Percentiles rank a stretch among this genome's conserved stretches.
These are phyloP conservation scores for Drosophila picticornis DNA, from an alignment of 2,888 invertebrate genomes.

Conservation along the genomic window DNA sequence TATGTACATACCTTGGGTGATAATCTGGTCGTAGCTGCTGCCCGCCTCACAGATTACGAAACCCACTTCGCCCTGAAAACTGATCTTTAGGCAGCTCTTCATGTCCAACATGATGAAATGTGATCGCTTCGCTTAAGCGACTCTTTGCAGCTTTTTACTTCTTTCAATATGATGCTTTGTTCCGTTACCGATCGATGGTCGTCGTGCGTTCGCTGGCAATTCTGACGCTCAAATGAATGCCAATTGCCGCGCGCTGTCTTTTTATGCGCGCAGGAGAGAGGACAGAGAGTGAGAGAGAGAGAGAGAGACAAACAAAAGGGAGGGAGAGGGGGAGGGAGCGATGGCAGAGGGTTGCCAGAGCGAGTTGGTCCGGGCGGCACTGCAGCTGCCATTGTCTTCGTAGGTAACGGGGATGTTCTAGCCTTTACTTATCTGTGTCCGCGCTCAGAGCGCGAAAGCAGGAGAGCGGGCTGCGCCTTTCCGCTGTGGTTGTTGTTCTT, in stretches of 20 bases:
- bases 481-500: conserved; percentile 24
- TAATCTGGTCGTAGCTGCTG: conserved; percentile 72
- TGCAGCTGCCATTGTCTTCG: conserved; percentile 26
- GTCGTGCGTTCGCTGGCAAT: conserved; percentile 10
- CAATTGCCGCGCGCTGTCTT: conserved; percentile 40
- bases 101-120: conserved; percentile 47
- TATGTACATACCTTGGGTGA: conserved; percentile 65
- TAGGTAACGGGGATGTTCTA: conserved; percentile 38
- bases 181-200: neutral
- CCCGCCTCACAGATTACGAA: conserved; percentile 48
- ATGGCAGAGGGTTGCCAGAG: neutral
- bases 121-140: conserved; percentile 2
- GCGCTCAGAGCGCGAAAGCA: conserved; percentile 4
- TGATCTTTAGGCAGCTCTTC: conserved; percentile 61
- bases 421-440: conserved; percentile 9
- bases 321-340: neutral
- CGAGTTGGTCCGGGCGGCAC: conserved; percentile 4
- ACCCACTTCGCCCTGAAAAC: conserved; percentile 55
- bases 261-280: conserved; percentile 20
- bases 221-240: conserved; percentile 44
- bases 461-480: conserved; percentile 3
- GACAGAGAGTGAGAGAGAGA: neutral
- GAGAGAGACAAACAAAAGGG: neutral
- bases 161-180: neutral
- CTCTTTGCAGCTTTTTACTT: neutral